Percentiles rank a stretch among this genome's conserved stretches.
phyloP scores from a whole-genome alignment of 2,888 invertebrate genomes.

The Microdon myrmicae region DNA sequence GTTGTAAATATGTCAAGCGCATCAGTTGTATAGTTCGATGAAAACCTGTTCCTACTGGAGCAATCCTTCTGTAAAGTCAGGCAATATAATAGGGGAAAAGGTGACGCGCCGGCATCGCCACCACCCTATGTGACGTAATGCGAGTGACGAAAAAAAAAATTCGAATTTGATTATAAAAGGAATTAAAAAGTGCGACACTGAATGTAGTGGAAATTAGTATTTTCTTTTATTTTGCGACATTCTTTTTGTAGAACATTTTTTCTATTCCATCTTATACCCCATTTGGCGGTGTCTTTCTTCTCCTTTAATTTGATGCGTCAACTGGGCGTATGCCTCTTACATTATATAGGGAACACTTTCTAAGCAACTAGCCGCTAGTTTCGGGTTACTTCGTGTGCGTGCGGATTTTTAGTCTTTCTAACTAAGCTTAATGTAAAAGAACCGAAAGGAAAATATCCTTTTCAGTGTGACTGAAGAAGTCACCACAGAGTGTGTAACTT shows the following conservation, averaged over 20 bases:
- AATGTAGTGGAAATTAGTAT: constrained; percentile 1
- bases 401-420: constrained; percentile 13
- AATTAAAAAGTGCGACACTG: constrained; percentile 6
- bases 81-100: constrained; percentile 12
- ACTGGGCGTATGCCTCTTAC: constrained; percentile 44
- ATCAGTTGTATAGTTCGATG: constrained; percentile 7
- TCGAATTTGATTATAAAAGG: not conserved
- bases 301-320: constrained; percentile 31
- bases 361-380: constrained; percentile 4
- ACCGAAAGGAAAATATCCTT: constrained; percentile 12
- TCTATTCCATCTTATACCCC: too few relatives aligned
- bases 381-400: constrained; percentile 14
- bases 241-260: not conserved
- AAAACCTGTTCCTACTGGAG: constrained; percentile 31
- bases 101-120: constrained; percentile 36
- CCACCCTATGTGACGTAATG: constrained; percentile 41
- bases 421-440: constrained; percentile 2
- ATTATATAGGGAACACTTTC: constrained; percentile 34
- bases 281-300: too few relatives aligned
- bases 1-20: constrained; percentile 11
- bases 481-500: constrained; percentile 16
- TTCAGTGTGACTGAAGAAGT: constrained; percentile 6
- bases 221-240: not conserved
- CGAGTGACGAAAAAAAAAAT: constrained; percentile 9
- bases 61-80: not conserved